Conservation (phyloP, 2,888 invertebrate species). For the Cantharis flavilabris region DNA sequence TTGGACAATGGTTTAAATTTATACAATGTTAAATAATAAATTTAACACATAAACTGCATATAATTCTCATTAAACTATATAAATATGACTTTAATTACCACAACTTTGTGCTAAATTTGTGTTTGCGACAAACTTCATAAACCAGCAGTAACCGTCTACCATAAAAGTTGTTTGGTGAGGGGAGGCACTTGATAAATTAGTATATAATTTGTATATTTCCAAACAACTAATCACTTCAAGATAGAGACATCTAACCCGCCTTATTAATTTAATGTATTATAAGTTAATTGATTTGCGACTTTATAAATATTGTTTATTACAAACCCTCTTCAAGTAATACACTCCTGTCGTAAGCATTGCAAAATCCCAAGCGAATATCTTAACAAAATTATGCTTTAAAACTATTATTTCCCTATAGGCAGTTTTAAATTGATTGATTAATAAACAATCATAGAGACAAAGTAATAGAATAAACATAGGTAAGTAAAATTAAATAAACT, state of each 20-base stretch:
- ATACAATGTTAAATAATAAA: slow-evolving; percentile 23
- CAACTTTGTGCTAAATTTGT: neutral
- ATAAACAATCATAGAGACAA: slow-evolving; percentile 29
- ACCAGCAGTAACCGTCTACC: neutral
- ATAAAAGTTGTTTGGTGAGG: neutral
- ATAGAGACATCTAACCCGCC: neutral
- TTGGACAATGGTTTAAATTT: slow-evolving; percentile 38
- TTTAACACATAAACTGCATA: slow-evolving; percentile 20
- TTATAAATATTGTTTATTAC: neutral
- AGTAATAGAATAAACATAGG: slow-evolving; percentile 9
- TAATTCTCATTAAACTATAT: slow-evolving; percentile 11
- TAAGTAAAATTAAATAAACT: neutral
- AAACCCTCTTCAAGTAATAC: neutral
- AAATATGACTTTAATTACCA: neutral
- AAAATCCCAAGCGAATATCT: neutral
- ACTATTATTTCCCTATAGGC: slow-evolving; percentile 39
- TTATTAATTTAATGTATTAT: neutral
- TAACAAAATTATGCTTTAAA: slow-evolving; percentile 41
- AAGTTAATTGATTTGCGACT: neutral
- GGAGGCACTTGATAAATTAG: neutral
- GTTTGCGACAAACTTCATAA: neutral
- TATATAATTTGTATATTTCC: neutral
- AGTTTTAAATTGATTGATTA: slow-evolving; percentile 39
- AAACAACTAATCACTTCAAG: neutral
- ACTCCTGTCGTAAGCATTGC: neutral